A percentile compares a stretch with the other conserved stretches of the same genome.
Evolutionary conservation across 2,888 invertebrate species (phyloP).

Genomic region (Dimorphilus gyrociliatus): DNA sequence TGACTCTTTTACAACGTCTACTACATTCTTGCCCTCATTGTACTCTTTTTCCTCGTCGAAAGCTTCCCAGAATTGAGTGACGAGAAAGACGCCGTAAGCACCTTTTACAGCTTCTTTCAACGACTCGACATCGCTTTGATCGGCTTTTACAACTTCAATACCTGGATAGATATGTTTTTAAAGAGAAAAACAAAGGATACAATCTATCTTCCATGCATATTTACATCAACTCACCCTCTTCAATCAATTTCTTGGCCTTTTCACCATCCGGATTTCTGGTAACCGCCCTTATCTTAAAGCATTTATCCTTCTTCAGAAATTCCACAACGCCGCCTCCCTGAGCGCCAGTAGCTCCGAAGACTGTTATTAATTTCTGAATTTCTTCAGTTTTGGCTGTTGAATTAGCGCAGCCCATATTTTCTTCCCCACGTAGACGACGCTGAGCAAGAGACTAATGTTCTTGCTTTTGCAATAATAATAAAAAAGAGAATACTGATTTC

Average conservation of each 20-base stretch:
- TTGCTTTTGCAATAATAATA: too few relatives aligned
- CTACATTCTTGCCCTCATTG: conserved; percentile 25
- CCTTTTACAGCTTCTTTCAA: conserved; percentile 20
- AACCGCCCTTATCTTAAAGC: conserved; percentile 22
- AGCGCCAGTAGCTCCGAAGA: conserved; percentile 27
- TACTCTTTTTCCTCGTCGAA: conserved; percentile 14
- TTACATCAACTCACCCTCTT: conserved; percentile 15
- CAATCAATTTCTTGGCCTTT: conserved; percentile 17
- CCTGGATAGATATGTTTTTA: conserved; percentile 11
- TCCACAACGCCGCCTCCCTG: conserved; percentile 25
- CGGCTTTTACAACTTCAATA: conserved; percentile 22
- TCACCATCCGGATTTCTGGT: conserved; percentile 22
- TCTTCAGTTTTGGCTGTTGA: too few relatives aligned
- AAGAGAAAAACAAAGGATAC: neutral
- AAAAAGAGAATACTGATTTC: too few relatives aligned
- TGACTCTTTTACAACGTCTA: conserved; percentile 19
- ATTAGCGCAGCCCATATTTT: too few relatives aligned
- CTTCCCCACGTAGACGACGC: too few relatives aligned
- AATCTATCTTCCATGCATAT: neutral
- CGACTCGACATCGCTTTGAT: conserved; percentile 21
- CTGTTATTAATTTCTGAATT: conserved; percentile 17
- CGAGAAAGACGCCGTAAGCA: conserved; percentile 21
- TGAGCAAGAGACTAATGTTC: too few relatives aligned
- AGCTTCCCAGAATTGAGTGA: conserved; percentile 25
- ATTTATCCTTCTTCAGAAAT: conserved; percentile 15